Percentiles rank a stretch among this genome's conserved stretches.
Conservation (phyloP, 2,113 vertebrate genomes). For the Triplophysa dalaica region DNA sequence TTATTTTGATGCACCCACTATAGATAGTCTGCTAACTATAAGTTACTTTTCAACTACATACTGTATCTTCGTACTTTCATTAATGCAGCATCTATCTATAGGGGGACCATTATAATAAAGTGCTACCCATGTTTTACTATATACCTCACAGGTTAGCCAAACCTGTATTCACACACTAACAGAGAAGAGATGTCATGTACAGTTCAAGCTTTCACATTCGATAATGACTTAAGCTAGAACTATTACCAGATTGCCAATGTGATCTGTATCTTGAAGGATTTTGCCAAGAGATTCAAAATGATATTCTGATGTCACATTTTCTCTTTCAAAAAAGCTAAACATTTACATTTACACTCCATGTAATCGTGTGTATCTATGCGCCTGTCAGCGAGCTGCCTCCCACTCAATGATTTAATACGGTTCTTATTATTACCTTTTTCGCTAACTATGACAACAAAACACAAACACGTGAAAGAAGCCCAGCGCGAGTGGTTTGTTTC, state of each 20-base stretch:
- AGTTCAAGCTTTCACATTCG: not conserved
- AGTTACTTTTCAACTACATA: no score
- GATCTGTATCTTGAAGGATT: not conserved
- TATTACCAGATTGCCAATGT: not conserved
- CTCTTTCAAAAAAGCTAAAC: constrained; percentile 20
- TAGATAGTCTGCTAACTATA: no score
- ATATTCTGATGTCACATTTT: constrained; percentile 29
- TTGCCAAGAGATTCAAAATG: constrained; percentile 25
- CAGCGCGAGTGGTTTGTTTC: not conserved
- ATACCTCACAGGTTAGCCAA: not conserved
- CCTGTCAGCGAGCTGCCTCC: not conserved
- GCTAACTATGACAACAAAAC: constrained; percentile 22
- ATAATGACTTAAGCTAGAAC: not conserved
- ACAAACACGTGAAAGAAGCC: constrained; percentile 9
- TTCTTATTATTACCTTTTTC: not conserved
- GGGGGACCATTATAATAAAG: no score
- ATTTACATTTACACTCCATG: not conserved
- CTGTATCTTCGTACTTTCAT: no score
- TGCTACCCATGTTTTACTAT: no score
- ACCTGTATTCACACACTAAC: not conserved
- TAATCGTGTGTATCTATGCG: not conserved
- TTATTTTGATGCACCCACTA: no score
- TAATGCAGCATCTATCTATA: no score
- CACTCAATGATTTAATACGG: not conserved
- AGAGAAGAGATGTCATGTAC: constrained; percentile 8